phyloP scores from a whole-genome alignment of 2,797 vertebrate genomes.

The Poeciliopsis paucimaculata region DNA sequence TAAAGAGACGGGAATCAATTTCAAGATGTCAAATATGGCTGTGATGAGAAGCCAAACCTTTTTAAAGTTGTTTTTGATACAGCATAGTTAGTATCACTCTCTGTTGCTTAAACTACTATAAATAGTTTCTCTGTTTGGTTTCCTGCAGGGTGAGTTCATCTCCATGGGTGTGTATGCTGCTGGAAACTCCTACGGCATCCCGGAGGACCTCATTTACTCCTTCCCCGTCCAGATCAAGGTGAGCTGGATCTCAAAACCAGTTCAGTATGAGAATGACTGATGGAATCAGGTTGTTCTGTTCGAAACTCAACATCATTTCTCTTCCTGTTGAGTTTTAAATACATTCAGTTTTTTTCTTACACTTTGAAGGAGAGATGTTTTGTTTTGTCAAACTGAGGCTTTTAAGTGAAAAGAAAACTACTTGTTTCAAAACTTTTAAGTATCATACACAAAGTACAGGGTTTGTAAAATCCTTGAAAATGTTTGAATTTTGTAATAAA shows the following conservation, averaged over 20 bases:
- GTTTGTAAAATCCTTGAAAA: no score
- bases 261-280: neutral
- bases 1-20: no score
- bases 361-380: neutral
- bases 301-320: neutral
- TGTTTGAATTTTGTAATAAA: no score
- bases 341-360: neutral
- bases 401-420: neutral
- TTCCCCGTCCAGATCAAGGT: constrained; percentile 96
- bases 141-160: constrained; percentile 88
- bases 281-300: neutral
- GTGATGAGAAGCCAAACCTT: neutral
- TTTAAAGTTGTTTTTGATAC: no score
- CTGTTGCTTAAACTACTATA: neutral
- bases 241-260: constrained; percentile 18
- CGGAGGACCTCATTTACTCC: constrained; percentile 92
- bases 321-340: neutral
- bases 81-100: neutral
- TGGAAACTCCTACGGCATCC: constrained; percentile 89
- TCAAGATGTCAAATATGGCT: no score
- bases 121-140: neutral
- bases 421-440: neutral
- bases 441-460: neutral
- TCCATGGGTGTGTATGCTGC: constrained; percentile 95
- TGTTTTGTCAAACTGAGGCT: neutral